phyloP scores from a whole-genome alignment of 2,888 invertebrate species.

The Drosophila eohydei region DNA sequence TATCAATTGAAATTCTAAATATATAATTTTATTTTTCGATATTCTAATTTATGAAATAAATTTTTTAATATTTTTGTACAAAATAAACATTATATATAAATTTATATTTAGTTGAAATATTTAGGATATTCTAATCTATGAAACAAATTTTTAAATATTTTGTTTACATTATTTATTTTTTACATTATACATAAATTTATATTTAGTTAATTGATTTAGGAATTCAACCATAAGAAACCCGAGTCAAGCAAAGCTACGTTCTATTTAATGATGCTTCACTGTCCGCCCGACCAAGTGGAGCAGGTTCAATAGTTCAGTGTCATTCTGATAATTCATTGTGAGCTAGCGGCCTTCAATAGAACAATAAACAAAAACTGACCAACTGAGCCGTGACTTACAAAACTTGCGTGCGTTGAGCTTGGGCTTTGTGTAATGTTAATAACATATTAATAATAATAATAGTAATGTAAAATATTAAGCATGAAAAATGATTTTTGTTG shows the following conservation, averaged over 20 bases:
- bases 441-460: constrained; percentile 42
- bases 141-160: neutral
- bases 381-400: constrained; percentile 48
- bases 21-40: neutral
- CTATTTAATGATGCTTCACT: constrained; percentile 5
- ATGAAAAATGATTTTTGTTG: constrained; percentile 50
- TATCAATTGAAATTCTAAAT: no score
- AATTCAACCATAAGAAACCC: neutral
- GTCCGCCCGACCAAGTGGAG: constrained; percentile 11
- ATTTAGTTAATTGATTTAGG: neutral
- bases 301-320: constrained; percentile 63
- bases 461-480: constrained; percentile 55
- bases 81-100: neutral
- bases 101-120: neutral
- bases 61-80: neutral
- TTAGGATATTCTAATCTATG: neutral
- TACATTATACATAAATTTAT: no score
- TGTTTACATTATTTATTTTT: no score
- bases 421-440: constrained; percentile 37
- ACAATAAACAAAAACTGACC: constrained; percentile 47
- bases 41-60: no score
- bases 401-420: constrained; percentile 12
- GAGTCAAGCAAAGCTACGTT: neutral
- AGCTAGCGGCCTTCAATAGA: constrained; percentile 44
- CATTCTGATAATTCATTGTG: constrained; percentile 43